Percentiles rank a stretch among this genome's conserved stretches.
These are phyloP conservation scores for Capra hircus DNA, from an alignment of 2,113 vertebrate genomes.

Conservation along the genomic window DNA sequence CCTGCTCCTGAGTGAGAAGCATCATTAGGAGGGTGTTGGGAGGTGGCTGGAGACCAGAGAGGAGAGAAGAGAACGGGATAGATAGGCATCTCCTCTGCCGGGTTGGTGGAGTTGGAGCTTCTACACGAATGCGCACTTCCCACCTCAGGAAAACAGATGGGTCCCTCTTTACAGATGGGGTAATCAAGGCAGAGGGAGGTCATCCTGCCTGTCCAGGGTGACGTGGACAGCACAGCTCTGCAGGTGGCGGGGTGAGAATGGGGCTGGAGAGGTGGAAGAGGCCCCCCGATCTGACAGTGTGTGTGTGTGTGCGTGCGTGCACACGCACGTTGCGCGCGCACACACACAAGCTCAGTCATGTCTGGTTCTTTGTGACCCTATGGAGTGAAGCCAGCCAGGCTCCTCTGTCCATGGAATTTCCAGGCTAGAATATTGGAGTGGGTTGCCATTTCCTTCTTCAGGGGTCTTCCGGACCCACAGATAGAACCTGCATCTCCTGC, in stretches of 20 bases:
- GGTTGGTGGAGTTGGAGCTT: not conserved
- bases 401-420: not conserved
- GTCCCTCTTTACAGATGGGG: not conserved
- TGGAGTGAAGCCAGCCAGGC: not conserved
- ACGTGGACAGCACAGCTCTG: too few species aligned
- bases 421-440: not conserved
- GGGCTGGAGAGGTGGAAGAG: not conserved
- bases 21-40: not conserved
- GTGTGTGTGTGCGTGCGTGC: not conserved
- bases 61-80: not conserved
- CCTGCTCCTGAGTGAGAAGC: not conserved
- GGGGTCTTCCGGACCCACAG: not conserved
- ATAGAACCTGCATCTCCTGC: not conserved
- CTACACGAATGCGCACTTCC: fast-evolving
- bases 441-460: not conserved
- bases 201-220: too few species aligned
- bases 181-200: not conserved
- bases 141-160: fast-evolving
- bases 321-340: not conserved
- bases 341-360: not conserved
- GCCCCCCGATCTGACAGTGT: fast-evolving
- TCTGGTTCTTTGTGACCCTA: not conserved
- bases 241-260: not conserved
- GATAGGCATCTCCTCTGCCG: too few species aligned
- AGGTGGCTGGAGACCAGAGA: not conserved